Evolutionary conservation across 2,113 vertebrate genomes (phyloP), one percentile per base, ranked within the genome.

Genomic region (Oenanthe oenanthe): DNA sequence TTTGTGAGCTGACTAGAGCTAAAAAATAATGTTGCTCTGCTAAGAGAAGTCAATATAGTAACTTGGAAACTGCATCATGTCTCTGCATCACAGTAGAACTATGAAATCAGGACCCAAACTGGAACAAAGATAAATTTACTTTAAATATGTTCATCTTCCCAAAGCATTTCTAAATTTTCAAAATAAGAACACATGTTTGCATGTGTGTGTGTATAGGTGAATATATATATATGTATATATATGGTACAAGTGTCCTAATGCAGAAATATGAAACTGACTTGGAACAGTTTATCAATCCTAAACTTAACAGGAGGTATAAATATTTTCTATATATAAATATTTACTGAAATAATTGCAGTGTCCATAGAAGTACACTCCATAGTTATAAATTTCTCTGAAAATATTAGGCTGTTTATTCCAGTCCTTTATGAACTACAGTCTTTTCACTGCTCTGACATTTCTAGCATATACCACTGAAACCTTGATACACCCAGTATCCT

Each of bases 161-260:
- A 50, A 74, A 83, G 14, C 22, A 48, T 72, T 91, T 34, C n/a
- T 75, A 72, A 8, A 24, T 83, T 8, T 70, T 75, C 45, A 32
- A 60, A 63, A 13, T 50, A 80, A 45, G 29, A 76, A 51, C 20
- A 91, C 10, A 21, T 29, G 91, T 10, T 48, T 36, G 12, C 32
- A 5, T 28, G 4, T 42, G 3, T 29, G 3, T 43, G 11, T n/a
- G 1, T 25, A 12, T 21, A 13, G 7, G 1, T 62, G 1, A 34
- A 3, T 31, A 16, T 24, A 17, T 29, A 40, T 38, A n/a, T 13
- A 3, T 18, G 4, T 6, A 14, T 42, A 56, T 32, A 45, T 65
- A 32, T 1, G 14, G 54, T 67, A 53, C 3, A 75, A 83, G 56
- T 2, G 2, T 19, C 56, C 4, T 51, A 20, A 38, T 84, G 62